phyloP scores from a whole-genome alignment of 1,140 invertebrate species.

The Sarcophaga peregrina region DNA sequence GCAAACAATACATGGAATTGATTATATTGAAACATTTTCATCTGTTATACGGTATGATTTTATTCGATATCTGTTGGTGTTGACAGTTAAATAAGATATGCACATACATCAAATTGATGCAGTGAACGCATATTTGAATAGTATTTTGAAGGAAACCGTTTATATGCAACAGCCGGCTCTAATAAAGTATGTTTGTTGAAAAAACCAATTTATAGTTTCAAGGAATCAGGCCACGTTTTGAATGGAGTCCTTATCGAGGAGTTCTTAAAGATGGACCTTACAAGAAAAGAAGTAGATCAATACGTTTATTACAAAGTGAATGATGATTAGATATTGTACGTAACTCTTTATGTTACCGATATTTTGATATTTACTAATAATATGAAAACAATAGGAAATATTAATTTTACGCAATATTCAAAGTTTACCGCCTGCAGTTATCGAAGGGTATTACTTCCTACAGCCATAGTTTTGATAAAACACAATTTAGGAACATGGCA shows the following conservation, averaged over 20 bases:
- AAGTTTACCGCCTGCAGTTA: no score
- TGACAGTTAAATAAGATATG: slow-evolving; percentile 48
- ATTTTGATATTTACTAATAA: slow-evolving; percentile 56
- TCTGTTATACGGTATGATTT: slow-evolving; percentile 37
- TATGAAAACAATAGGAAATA: slow-evolving; percentile 47
- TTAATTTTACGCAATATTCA: no score
- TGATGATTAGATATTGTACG: slow-evolving; percentile 26
- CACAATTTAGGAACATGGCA: slow-evolving; percentile 22
- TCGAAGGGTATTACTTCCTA: background rate
- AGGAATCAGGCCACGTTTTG: slow-evolving; percentile 53
- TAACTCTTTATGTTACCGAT: slow-evolving; percentile 37
- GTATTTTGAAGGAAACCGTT: background rate
- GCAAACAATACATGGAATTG: slow-evolving; percentile 44
- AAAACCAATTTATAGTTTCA: slow-evolving; percentile 55
- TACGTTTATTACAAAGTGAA: background rate
- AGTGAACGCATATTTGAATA: slow-evolving; percentile 47
- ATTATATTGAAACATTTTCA: slow-evolving; percentile 43
- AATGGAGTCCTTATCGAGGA: slow-evolving; percentile 50
- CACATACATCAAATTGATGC: slow-evolving; percentile 51
- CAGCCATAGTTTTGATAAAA: slow-evolving; percentile 26
- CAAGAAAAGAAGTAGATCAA: slow-evolving; percentile 54
- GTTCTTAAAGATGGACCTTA: slow-evolving; percentile 39
- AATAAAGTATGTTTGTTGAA: slow-evolving; percentile 41
- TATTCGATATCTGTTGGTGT: slow-evolving; percentile 47
- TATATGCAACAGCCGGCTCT: slow-evolving; percentile 60